Base-by-base conservation (phyloP, 1,140 invertebrate genomes). In the Rhyacophila brunnea region DNA sequence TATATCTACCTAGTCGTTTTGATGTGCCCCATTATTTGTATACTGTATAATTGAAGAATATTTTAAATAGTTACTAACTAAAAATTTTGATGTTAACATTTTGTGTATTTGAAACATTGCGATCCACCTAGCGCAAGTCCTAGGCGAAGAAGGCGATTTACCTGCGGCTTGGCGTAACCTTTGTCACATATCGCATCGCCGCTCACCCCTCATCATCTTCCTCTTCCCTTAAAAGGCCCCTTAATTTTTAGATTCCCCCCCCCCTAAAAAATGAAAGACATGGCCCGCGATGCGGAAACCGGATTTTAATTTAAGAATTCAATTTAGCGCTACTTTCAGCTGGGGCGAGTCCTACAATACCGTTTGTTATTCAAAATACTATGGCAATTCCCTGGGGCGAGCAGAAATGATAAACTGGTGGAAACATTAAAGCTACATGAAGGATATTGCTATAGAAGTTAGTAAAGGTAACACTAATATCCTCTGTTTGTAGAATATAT, bases 281-380 rank as follows among this genome's bases (percentile, higher is more conserved):
- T 13, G n/a, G n/a, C 52, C 52, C 52, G 52, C 52, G 52, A 40
- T 48, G 38, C 54, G n/a, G 46, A 55, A 63, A 64, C 61, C 61
- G 47, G 61, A 59, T 64, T 63, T 64, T 64, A 64, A 64, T 64
- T 64, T 59, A 59, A 52, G 47, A 64, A 64, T 59, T 59, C 56
- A 64, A 64, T 64, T 64, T 64, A 59, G 56, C 51, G 61, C 56
- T 59, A 59, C 54, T 58, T 53, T 53, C 43, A 17, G 44, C 35
- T 13, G 49, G 49, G 56, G 43, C 45, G 40, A 17, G 44, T 46
- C 1, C 36, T 23, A 58, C 60, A 62, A 62, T 62, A 46, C 15
- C 45, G 47, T 55, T 64, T 64, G 61, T 64, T 59, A 64, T 64
- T 64, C 49, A 58, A 64, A 64, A 64, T 59, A 35, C 60, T 44